Evolutionary conservation across 2,797 vertebrate genomes (phyloP).

Genomic region (Trachops cirrhosus): DNA sequence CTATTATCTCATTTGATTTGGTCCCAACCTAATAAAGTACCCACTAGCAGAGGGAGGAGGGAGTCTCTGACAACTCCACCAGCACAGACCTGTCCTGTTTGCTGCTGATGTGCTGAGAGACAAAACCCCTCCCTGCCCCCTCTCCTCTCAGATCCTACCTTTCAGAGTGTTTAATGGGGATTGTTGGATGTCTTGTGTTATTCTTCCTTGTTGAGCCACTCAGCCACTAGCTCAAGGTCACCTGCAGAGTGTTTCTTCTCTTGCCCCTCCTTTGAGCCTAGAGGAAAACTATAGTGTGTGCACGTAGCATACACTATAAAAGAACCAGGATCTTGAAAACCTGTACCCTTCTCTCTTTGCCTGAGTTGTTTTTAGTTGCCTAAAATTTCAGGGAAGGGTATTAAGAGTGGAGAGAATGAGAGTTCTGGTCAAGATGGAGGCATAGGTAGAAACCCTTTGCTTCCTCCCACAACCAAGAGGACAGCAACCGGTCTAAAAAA

Average conservation of each 20-base stretch:
- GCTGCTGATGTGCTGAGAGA: background rate
- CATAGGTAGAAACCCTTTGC: no score
- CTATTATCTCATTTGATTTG: conserved; percentile 6
- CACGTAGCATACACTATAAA: background rate
- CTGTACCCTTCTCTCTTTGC: background rate
- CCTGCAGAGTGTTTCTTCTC: background rate
- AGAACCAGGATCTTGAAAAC: background rate
- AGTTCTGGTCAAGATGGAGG: background rate
- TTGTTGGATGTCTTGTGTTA: background rate
- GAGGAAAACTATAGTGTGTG: background rate
- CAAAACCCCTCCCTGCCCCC: background rate
- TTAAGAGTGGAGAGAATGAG: background rate
- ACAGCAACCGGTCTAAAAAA: no score
- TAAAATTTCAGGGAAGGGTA: background rate
- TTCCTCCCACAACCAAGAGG: no score
- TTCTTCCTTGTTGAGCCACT: background rate
- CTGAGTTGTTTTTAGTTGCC: background rate
- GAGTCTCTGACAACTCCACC: background rate
- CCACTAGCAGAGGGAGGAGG: background rate
- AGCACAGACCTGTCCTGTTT: background rate
- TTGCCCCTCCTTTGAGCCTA: background rate
- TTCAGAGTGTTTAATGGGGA: background rate
- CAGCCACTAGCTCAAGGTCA: background rate
- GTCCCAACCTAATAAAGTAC: background rate
- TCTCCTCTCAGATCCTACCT: background rate